A percentile compares a stretch with the other conserved stretches of the same genome.
These are phyloP conservation scores for Notocelia uddmanniana DNA, from an alignment of 2,888 invertebrate genomes.

Conservation along the genomic window DNA sequence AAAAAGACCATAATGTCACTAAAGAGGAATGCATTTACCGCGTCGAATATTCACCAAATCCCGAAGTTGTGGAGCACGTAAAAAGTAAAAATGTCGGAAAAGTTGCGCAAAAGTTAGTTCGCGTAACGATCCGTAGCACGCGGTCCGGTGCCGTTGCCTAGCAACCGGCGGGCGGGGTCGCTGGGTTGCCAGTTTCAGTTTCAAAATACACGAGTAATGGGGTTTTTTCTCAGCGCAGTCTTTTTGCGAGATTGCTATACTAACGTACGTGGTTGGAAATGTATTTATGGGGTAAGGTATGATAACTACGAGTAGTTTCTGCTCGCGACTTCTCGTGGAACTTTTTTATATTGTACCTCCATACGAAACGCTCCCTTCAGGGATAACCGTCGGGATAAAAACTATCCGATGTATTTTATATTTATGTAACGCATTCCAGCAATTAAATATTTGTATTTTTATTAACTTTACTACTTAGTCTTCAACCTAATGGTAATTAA, in stretches of 20 bases:
- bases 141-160: conserved; percentile 58
- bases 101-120: conserved; percentile 44
- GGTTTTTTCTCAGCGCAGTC: background rate
- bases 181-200: conserved; percentile 27
- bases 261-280: too few species aligned
- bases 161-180: conserved; percentile 58
- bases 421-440: too few species aligned
- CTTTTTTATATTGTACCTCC: too few species aligned
- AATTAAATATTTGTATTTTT: too few species aligned
- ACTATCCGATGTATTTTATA: too few species aligned
- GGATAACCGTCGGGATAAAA: too few species aligned
- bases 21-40: background rate
- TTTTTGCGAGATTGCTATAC: background rate
- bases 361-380: too few species aligned
- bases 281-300: too few species aligned
- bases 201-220: background rate
- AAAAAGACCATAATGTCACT: background rate
- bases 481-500: too few species aligned
- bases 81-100: conserved; percentile 37
- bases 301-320: too few species aligned
- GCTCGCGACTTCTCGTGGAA: too few species aligned
- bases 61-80: conserved; percentile 11
- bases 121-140: conserved; percentile 49
- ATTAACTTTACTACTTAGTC: too few species aligned
- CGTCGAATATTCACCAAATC: conserved; percentile 6